A percentile compares a stretch with the other conserved stretches of the same genome.
Conservation (phyloP, 2,113 vertebrate genomes). For the Phocoena sinus region DNA sequence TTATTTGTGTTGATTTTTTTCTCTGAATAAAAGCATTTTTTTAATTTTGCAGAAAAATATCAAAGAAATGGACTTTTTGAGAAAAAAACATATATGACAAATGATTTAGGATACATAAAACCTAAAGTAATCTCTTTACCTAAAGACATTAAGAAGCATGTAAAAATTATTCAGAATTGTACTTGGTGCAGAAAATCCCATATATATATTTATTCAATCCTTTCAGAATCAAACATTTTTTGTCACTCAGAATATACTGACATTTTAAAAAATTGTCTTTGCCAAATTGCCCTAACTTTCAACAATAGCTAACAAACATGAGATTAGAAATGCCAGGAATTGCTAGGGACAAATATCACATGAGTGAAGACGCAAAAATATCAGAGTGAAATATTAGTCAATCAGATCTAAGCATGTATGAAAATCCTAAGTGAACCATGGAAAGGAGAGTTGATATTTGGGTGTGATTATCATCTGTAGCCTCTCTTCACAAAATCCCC, state of each 20-base stretch:
- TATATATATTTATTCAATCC: background rate
- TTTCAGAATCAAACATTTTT: background rate
- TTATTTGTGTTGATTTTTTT: background rate
- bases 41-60: background rate
- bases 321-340: background rate
- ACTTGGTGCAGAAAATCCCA: background rate
- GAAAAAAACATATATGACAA: background rate
- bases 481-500: background rate
- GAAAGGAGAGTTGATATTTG: background rate
- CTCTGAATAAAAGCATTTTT: background rate
- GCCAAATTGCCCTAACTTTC: background rate
- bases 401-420: background rate
- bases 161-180: background rate
- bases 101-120: background rate
- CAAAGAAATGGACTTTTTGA: background rate
- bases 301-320: background rate
- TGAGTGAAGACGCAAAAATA: background rate
- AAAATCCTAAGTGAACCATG: background rate
- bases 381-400: background rate
- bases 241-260: background rate
- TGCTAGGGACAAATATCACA: background rate
- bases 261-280: background rate
- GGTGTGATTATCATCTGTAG: background rate
- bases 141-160: background rate
- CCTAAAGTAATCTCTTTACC: background rate